Conservation (phyloP, 1,140 invertebrate genomes). For the Drosophila erecta region DNA sequence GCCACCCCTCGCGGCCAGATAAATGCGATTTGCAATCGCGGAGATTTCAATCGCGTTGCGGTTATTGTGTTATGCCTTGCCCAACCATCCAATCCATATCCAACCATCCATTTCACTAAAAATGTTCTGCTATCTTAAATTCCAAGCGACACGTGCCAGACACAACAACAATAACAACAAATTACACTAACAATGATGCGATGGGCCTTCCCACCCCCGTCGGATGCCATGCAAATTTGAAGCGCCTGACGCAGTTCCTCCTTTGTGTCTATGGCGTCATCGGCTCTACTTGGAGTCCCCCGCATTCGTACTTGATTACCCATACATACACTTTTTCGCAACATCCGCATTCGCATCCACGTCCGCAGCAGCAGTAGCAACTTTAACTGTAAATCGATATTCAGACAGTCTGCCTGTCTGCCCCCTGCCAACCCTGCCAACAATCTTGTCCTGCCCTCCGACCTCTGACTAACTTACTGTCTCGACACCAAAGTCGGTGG, state of each 20-base stretch:
- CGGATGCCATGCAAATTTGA: slow-evolving; percentile 41
- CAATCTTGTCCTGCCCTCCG: slow-evolving; percentile 7
- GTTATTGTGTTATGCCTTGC: slow-evolving; percentile 60
- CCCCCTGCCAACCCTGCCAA: neutral
- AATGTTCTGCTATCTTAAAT: slow-evolving; percentile 62
- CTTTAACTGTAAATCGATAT: slow-evolving; percentile 73
- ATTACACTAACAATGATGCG: slow-evolving; percentile 50
- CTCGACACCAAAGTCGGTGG: slow-evolving; percentile 3
- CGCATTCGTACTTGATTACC: slow-evolving; percentile 57
- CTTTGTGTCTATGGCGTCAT: slow-evolving; percentile 42
- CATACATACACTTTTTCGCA: slow-evolving; percentile 26
- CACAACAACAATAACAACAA: slow-evolving; percentile 60
- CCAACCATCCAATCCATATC: neutral
- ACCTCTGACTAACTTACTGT: slow-evolving; percentile 23
- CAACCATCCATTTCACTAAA: slow-evolving; percentile 8
- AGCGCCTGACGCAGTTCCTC: slow-evolving; percentile 38
- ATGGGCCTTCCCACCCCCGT: neutral
- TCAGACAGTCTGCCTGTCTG: slow-evolving; percentile 31
- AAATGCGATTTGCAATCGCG: slow-evolving; percentile 11
- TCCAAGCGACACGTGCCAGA: slow-evolving; percentile 72
- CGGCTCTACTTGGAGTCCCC: slow-evolving; percentile 15
- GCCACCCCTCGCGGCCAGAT: slow-evolving; percentile 33
- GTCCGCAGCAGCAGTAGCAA: slow-evolving; percentile 24
- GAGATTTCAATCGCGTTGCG: slow-evolving; percentile 49
- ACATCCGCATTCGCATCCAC: slow-evolving; percentile 17